Base-by-base conservation (phyloP, 1,140 invertebrate genomes). In the Euschistus heros region DNA sequence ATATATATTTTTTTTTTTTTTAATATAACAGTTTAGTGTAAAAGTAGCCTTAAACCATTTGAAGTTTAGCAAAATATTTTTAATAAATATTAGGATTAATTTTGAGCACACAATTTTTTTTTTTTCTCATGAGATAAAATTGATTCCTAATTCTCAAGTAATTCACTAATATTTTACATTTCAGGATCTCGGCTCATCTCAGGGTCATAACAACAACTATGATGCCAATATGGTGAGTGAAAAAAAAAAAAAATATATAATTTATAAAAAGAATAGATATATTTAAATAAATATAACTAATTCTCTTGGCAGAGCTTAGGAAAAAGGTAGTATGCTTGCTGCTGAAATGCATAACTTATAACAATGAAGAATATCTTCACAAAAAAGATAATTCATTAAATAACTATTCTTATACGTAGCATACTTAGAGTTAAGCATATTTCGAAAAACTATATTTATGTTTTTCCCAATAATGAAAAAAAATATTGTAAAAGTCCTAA, bases 161-260 rank as follows among this genome's bases (percentile, higher is more conserved):
- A 55, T 55, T 46, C 22, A 50, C 47, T 50, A 50, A 50, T 50
- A 50, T 50, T 50, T 50, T n/a, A 20, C 7, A 54, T 66, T 66
- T 54, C 65, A 66, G 65, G 65, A 66, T 57, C 50, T 61, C 44
- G 65, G 65, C 15, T 50, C 37, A 26, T 62, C 65, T 24, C 65
- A 66, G 37, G 60, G 57, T n/a, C 65, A 66, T 52, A 66, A 66
- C 60, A 66, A 66, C 65, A 66, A 66, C 59, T 66, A 66, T 59
- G 65, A 66, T 66, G 65, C 65, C 7, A 66, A 66, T 62, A 66
- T 66, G 65, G 65, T 66, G 59, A 66, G 65, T 50, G 24, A 44
- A 47, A 63, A 63, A 13, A 47, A 20, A 30, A 15, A 30, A 44
- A n/a, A 47, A 59, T 59, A 59, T 27, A 22, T 50, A 20, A 22